phyloP scores from a whole-genome alignment of 2,113 vertebrate species.

The Electrona antarctica region DNA sequence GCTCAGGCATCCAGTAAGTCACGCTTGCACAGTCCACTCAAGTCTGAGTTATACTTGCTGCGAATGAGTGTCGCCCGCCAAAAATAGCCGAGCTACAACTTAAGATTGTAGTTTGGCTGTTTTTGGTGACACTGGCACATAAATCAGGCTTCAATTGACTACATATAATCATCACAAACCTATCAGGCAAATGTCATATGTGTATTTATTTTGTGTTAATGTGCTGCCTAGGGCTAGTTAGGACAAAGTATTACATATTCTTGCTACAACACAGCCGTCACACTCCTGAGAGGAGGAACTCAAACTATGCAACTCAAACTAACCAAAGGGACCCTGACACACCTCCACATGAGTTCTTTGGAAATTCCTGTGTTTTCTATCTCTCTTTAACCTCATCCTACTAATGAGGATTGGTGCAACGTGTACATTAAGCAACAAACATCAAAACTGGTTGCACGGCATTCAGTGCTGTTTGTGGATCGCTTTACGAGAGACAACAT shows the following conservation, averaged over 20 bases:
- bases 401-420: slow-evolving; percentile 45
- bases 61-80: too few species aligned
- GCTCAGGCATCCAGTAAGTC: slow-evolving; percentile 78
- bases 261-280: background rate
- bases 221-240: too few species aligned
- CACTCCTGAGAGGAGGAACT: background rate
- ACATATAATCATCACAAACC: too few species aligned
- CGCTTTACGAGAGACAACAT: background rate
- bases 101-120: too few species aligned
- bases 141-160: too few species aligned
- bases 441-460: slow-evolving; percentile 66
- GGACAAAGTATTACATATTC: too few species aligned
- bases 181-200: too few species aligned
- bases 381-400: background rate
- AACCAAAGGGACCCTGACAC: slow-evolving; percentile 2
- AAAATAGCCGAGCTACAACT: too few species aligned
- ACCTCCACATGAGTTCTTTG: background rate
- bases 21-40: background rate
- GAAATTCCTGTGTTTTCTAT: background rate
- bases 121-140: too few species aligned
- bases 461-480: slow-evolving; percentile 52
- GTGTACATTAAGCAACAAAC: background rate
- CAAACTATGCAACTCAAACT: background rate
- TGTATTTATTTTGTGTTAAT: too few species aligned
- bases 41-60: too few species aligned